Conservation (phyloP, 2,113 vertebrate genomes). For the Peromyscus polionotus region DNA sequence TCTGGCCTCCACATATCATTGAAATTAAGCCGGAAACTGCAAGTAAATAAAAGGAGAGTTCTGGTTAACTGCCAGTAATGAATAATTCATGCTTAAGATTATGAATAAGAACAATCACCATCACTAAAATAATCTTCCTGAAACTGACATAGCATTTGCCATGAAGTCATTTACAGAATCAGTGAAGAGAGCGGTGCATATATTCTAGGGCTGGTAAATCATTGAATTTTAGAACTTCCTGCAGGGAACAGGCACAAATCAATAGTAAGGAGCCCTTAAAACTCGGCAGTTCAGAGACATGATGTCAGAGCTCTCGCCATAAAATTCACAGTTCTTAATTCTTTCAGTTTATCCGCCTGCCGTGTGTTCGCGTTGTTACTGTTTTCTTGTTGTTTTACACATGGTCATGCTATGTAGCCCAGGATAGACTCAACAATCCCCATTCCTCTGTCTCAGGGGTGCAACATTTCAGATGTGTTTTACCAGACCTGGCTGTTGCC, state of each 20-base stretch:
- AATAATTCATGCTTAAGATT: slow-evolving; percentile 75
- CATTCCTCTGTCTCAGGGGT: not conserved
- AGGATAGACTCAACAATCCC: not conserved
- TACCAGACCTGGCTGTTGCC: not conserved
- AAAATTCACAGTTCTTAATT: not conserved
- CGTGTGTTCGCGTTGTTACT: slow-evolving; percentile 30
- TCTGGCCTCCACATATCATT: slow-evolving; percentile 94
- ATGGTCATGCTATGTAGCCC: not conserved
- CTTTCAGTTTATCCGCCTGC: slow-evolving; percentile 21
- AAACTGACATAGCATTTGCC: slow-evolving; percentile 68
- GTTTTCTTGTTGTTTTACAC: not conserved
- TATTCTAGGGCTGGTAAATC: slow-evolving; percentile 48
- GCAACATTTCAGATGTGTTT: too few relatives aligned
- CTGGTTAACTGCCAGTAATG: slow-evolving; percentile 81
- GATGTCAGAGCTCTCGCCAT: slow-evolving; percentile 26
- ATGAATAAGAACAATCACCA: slow-evolving; percentile 74
- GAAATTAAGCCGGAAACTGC: slow-evolving; percentile 92
- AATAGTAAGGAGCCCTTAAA: slow-evolving; percentile 48
- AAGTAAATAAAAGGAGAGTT: slow-evolving; percentile 77
- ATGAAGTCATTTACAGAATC: slow-evolving; percentile 62
- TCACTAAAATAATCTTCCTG: slow-evolving; percentile 65
- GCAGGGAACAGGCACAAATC: slow-evolving; percentile 48
- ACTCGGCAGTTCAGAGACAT: slow-evolving; percentile 44
- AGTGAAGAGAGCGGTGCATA: slow-evolving; percentile 40
- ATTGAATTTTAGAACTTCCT: slow-evolving; percentile 68